These are phyloP conservation scores for Drosophila bipectinata DNA, from an alignment of 1,140 invertebrate species.

Conservation along the genomic window DNA sequence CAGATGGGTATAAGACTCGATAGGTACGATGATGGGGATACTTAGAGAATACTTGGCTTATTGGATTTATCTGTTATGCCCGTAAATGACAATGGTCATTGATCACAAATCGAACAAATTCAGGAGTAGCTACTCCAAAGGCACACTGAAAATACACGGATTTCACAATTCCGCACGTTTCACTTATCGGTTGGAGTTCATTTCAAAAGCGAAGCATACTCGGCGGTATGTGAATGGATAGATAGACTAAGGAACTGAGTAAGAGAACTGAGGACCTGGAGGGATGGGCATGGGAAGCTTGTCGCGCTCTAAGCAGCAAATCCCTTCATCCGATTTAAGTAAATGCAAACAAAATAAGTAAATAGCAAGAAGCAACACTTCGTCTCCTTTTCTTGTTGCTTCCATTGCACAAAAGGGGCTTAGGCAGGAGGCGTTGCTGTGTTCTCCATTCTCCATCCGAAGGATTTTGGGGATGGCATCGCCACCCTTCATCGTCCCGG, in stretches of 20 bases:
- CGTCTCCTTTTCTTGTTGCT: slow-evolving; percentile 23
- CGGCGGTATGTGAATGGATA: neutral
- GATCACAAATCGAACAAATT: slow-evolving; percentile 56
- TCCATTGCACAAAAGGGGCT: slow-evolving; percentile 46
- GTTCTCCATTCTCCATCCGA: neutral
- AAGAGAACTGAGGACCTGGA: neutral
- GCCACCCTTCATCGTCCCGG: slow-evolving; percentile 23
- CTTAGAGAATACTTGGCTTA: slow-evolving; percentile 4
- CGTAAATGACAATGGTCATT: slow-evolving; percentile 43
- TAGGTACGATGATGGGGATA: slow-evolving; percentile 10
- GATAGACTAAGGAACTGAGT: neutral
- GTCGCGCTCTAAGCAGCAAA: slow-evolving; percentile 79
- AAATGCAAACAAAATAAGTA: slow-evolving; percentile 83
- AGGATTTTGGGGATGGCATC: slow-evolving; percentile 1
- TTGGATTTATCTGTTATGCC: slow-evolving; percentile 61
- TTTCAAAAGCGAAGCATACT: slow-evolving; percentile 37
- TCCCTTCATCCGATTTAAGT: slow-evolving; percentile 82
- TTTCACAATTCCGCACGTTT: slow-evolving; percentile 59
- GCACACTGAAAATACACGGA: slow-evolving; percentile 32
- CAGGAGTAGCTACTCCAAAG: slow-evolving; percentile 3
- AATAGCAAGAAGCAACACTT: slow-evolving; percentile 80
- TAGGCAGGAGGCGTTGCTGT: slow-evolving; percentile 35
- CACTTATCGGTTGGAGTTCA: slow-evolving; percentile 37
- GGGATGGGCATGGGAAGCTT: slow-evolving; percentile 24
- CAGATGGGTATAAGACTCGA: slow-evolving; percentile 18